A percentile compares a stretch with the other conserved stretches of the same genome.
Conservation (phyloP, 2,888 invertebrate species). For the Caenorhabditis afra region DNA sequence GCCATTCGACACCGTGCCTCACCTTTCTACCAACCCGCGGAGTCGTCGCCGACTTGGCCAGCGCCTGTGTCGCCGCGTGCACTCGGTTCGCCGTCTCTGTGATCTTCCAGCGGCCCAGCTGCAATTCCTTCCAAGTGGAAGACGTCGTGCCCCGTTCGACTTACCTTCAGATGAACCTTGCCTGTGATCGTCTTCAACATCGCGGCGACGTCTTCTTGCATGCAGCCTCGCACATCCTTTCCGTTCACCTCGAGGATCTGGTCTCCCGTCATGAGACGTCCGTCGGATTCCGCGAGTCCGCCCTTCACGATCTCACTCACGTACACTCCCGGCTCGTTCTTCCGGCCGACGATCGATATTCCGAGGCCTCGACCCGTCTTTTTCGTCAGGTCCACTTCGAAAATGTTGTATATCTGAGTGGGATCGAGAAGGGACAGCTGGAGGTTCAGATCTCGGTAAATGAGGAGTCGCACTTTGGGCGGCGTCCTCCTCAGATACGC, state of each 20-base stretch:
- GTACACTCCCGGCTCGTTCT: conserved; percentile 89
- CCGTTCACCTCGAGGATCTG: conserved; percentile 91
- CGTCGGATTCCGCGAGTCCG: conserved; percentile 90
- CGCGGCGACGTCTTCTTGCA: conserved; percentile 90
- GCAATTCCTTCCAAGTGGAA: conserved; percentile 16
- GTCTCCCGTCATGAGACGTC: conserved; percentile 93
- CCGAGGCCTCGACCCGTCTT: conserved; percentile 86
- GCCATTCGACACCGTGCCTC: conserved; percentile 55
- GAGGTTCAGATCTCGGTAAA: conserved; percentile 85
- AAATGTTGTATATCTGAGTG: conserved; percentile 81
- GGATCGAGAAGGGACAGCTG: conserved; percentile 81
- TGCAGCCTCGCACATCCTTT: conserved; percentile 84
- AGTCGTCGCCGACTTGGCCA: conserved; percentile 63
- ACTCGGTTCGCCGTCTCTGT: conserved; percentile 77
- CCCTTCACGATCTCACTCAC: conserved; percentile 89
- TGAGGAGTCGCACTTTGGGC: conserved; percentile 87
- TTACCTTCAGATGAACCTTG: conserved; percentile 76
- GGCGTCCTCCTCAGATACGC: conserved; percentile 90
- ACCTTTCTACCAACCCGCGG: conserved; percentile 67
- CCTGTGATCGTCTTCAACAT: conserved; percentile 86
- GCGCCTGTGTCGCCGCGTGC: conserved; percentile 72
- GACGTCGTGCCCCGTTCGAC: conserved; percentile 29
- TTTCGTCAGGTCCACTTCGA: conserved; percentile 70
- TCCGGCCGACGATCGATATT: conserved; percentile 89
- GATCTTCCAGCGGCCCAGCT: conserved; percentile 80